A percentile compares a stretch with the other conserved stretches of the same genome.
Evolutionary conservation across 2,113 vertebrate genomes (phyloP).

Genomic region (Vulpes vulpes): DNA sequence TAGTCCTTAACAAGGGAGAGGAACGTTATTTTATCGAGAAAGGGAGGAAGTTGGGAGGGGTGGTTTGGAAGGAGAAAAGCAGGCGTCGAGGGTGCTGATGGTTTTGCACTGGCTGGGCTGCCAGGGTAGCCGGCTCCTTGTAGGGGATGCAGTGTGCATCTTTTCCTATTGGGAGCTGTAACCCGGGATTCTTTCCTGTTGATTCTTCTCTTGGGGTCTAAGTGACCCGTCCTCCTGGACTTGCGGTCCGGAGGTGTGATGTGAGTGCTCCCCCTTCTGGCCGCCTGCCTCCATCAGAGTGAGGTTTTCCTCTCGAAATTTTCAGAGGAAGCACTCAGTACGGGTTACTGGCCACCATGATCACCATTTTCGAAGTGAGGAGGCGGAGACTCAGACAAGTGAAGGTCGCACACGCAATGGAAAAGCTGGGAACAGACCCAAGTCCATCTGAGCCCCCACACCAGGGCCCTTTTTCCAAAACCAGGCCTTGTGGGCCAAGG

Average conservation of each 20-base stretch:
- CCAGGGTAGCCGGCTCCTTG: neutral
- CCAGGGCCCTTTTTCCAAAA: neutral
- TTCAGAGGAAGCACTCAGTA: neutral
- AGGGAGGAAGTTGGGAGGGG: neutral
- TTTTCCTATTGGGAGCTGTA: neutral
- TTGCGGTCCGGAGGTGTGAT: neutral
- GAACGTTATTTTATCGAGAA: neutral
- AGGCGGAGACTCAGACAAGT: neutral
- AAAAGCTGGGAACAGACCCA: neutral
- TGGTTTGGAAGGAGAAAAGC: neutral
- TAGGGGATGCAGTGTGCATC: neutral
- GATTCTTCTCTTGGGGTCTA: neutral
- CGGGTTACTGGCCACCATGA: neutral
- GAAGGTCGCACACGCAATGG: neutral
- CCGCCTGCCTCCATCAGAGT: too few relatives aligned
- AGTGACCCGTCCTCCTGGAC: neutral
- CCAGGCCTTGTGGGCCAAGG: neutral
- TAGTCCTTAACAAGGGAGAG: neutral
- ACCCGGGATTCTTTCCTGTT: neutral
- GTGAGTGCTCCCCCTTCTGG: neutral
- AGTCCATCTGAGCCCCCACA: neutral
- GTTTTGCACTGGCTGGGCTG: neutral
- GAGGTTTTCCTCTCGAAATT: neutral
- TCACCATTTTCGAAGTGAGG: neutral
- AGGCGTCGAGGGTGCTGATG: neutral